These are phyloP conservation scores for Centropus bengalensis DNA, from an alignment of 2,113 vertebrate species.

Conservation along the genomic window DNA sequence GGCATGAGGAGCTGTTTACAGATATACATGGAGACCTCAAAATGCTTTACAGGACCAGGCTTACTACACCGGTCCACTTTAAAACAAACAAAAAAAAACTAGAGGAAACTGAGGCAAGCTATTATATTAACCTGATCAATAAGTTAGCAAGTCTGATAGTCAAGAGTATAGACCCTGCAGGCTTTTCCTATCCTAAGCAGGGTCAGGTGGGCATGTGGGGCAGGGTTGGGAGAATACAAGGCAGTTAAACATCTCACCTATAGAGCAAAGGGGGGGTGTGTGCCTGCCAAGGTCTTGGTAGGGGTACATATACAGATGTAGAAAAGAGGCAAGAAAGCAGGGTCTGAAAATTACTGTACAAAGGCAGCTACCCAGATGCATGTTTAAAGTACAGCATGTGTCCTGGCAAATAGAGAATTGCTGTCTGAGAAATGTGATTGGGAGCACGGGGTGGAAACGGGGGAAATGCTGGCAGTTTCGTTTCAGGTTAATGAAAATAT, in stretches of 20 bases:
- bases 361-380: not conserved
- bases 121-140: not conserved
- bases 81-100: not conserved
- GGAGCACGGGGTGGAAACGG: not conserved
- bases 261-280: not conserved
- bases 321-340: not conserved
- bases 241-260: not conserved
- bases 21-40: not conserved
- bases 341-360: not conserved
- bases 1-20: not conserved
- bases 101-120: not conserved
- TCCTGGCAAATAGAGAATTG: not conserved
- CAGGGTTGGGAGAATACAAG: not conserved
- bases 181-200: not conserved
- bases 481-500: slow-evolving; percentile 62
- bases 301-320: not conserved
- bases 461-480: not conserved
- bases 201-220: not conserved
- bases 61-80: not conserved
- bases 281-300: not conserved
- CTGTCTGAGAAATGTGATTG: not conserved
- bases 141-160: not conserved
- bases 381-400: not conserved
- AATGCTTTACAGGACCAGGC: not conserved
- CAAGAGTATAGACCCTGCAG: not conserved